A percentile compares a stretch with the other conserved stretches of the same genome.
Evolutionary conservation across 2,888 invertebrate species (phyloP).

Genomic region (Acanthoscelides obtectus): DNA sequence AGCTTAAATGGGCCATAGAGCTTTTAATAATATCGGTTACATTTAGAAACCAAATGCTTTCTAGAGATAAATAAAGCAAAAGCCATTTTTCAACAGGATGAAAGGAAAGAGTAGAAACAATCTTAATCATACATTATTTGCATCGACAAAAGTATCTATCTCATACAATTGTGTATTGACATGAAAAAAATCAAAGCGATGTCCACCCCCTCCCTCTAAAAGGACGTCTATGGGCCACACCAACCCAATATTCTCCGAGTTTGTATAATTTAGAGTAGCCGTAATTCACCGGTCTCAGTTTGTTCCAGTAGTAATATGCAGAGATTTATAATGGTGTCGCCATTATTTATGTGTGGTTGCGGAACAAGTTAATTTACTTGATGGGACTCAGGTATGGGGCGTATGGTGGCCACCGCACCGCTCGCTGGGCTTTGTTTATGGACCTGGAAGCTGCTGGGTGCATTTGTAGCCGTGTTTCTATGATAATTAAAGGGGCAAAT

Average conservation of each 20-base stretch:
- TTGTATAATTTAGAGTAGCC: not conserved
- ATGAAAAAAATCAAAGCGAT: no score
- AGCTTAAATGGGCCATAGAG: no score
- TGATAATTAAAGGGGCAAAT: not conserved
- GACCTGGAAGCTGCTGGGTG: not conserved
- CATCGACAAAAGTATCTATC: no score
- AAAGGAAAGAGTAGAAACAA: no score
- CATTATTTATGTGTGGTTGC: conserved; percentile 21
- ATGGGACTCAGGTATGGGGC: not conserved
- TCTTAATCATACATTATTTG: no score
- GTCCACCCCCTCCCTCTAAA: not conserved
- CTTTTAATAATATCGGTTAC: no score
- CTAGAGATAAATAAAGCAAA: no score
- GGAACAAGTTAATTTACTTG: conserved; percentile 24
- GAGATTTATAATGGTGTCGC: conserved; percentile 20
- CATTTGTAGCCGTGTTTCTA: not conserved
- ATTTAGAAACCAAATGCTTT: no score
- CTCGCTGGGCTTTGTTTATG: not conserved
- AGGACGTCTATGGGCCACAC: not conserved
- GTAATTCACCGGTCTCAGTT: not conserved
- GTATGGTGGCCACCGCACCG: not conserved
- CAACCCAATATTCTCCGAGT: not conserved
- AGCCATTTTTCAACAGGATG: no score
- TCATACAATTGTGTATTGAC: no score
- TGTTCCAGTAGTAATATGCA: conserved; percentile 22